Evolutionary conservation across 2,888 invertebrate genomes (phyloP), one percentile per base, ranked within the genome.

Genomic region (Xylota segnis): DNA sequence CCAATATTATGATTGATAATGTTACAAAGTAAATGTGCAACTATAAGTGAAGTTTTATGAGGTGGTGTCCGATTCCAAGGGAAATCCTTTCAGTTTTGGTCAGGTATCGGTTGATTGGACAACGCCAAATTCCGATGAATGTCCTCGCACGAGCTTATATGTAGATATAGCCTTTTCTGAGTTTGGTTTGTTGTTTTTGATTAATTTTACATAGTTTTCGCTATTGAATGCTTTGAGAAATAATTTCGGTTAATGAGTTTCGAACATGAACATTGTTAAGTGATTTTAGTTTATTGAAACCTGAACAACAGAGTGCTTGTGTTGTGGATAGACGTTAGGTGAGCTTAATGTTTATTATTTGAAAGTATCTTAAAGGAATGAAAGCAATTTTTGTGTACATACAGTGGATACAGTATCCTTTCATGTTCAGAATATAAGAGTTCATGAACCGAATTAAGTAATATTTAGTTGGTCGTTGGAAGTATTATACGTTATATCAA

Each of bases 71-170:
- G 32, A 45, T 43, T 45, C 37, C 0, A 65, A 72, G 43, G n/a
- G 54, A 47, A 75, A 56, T 75, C 10, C 14, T 34, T 47, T 75
- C 40, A 75, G 75, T 65, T 65, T 18, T 75, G 34, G 23, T 37
- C 23, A 37, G 43, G 34, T 45, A 34, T 45, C 65, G 56, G 65
- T 56, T 65, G 75, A 65, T 65, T 75, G 29, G 45, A 56, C 45
- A 75, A n/a, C 45, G 56, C 14, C 5, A 32, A 63, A 40, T 52
- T 12, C 29, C 61, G 5, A 50, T 40, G 37, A 54, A 14, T 10
- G 40, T 29, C 16, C 66, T 54, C 14, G 54, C 27, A 54, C 12
- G 40, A 52, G 43, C 23, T 23, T 23, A 3, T 23, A 23, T 37
- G 23, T 14, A 23, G 37, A 23, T 34, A 14, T 27, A 52, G 52